These are phyloP conservation scores for Caenorhabditis japonica DNA, from an alignment of 2,888 invertebrate genomes.

Conservation along the genomic window DNA sequence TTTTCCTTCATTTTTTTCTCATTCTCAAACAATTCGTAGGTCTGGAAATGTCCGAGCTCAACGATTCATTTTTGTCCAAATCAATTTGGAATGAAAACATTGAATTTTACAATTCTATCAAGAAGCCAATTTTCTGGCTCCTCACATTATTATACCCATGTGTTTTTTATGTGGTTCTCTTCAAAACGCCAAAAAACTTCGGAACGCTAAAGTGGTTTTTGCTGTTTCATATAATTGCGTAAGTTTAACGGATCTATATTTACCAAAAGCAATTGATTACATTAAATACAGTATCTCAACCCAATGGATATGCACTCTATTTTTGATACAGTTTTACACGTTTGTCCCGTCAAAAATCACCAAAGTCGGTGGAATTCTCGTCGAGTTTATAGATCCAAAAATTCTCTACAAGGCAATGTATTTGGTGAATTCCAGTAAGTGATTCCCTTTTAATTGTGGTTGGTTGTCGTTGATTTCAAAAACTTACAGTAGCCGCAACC, in stretches of 20 bases:
- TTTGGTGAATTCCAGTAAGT: conserved; percentile 10
- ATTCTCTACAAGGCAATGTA: conserved; percentile 4
- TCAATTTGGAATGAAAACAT: conserved; percentile 1
- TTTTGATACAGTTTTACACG: conserved; percentile 11
- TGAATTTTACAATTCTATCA: neutral
- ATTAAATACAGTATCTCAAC: conserved; percentile 6
- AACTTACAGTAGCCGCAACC: conserved; percentile 7
- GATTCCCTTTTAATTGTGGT: too few species aligned
- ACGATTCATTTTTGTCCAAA: too few species aligned
- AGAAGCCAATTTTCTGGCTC: too few species aligned
- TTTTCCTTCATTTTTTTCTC: too few species aligned
- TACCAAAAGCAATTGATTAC: neutral
- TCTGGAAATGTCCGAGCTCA: too few species aligned
- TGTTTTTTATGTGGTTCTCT: conserved; percentile 3
- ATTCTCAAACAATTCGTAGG: too few species aligned
- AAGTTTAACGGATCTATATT: neutral
- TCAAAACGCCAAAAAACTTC: conserved; percentile 9
- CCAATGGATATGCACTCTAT: conserved; percentile 9
- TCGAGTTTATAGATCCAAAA: neutral
- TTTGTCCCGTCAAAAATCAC: conserved; percentile 21
- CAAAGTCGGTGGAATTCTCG: conserved; percentile 7
- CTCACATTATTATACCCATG: neutral
- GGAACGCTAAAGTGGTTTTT: conserved; percentile 16
- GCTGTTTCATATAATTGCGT: conserved; percentile 11
- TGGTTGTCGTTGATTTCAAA: too few species aligned